phyloP scores from a whole-genome alignment of 2,797 vertebrate species.

The Etheostoma nigrum region DNA sequence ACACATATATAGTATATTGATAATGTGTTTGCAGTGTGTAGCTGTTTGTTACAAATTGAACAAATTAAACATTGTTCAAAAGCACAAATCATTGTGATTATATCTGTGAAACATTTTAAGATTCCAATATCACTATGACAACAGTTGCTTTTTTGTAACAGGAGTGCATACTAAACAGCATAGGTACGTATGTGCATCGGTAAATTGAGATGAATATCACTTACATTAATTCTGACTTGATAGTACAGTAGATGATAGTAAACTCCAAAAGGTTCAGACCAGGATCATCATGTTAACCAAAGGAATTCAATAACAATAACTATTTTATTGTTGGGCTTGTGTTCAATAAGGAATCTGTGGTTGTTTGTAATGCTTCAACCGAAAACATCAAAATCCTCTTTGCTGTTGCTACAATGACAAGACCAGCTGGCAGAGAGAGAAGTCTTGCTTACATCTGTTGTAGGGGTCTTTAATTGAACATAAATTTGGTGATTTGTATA shows the following conservation, averaged over 20 bases:
- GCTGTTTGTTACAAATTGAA: background rate
- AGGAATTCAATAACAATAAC: background rate
- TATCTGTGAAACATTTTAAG: too few species aligned
- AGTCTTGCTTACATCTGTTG: slow-evolving; percentile 28
- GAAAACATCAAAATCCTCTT: slow-evolving; percentile 27
- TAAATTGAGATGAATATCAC: background rate
- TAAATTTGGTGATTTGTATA: slow-evolving; percentile 14
- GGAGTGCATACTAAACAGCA: background rate
- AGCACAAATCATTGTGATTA: too few species aligned
- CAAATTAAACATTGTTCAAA: background rate
- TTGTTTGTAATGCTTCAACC: slow-evolving; percentile 12
- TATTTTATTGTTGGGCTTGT: background rate
- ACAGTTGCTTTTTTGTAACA: background rate
- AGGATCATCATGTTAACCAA: background rate
- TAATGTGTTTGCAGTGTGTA: background rate
- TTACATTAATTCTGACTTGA: background rate
- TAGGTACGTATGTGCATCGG: background rate
- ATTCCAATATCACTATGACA: background rate
- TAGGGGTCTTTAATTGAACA: slow-evolving; percentile 37
- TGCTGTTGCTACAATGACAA: slow-evolving; percentile 34
- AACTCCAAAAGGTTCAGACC: background rate
- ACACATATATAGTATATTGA: background rate
- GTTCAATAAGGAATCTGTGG: background rate
- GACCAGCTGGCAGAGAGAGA: slow-evolving; percentile 44
- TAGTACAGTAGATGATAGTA: background rate